A percentile compares a stretch with the other conserved stretches of the same genome.
phyloP scores from a whole-genome alignment of 2,888 invertebrate species.

The Lithophane socia region DNA sequence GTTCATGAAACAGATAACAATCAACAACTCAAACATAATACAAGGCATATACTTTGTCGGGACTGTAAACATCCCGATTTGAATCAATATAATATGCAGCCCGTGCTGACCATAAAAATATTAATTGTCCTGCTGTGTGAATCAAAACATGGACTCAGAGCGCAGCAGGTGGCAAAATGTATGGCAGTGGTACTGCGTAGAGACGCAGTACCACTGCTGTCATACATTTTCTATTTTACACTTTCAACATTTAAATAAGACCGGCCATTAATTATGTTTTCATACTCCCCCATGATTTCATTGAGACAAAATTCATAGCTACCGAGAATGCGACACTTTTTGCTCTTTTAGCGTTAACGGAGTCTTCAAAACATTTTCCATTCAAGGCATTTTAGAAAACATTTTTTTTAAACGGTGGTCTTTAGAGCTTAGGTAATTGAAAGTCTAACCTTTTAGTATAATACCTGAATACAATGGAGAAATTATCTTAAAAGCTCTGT shows the following conservation, averaged over 20 bases:
- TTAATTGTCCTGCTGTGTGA: constrained; percentile 14
- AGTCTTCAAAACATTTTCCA: constrained; percentile 24
- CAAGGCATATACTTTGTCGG: background rate
- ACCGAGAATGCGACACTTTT: constrained; percentile 17
- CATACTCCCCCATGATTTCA: background rate
- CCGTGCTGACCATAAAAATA: background rate
- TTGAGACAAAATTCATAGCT: constrained; percentile 25
- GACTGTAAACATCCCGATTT: background rate
- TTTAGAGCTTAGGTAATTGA: constrained; percentile 39
- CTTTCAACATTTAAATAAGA: constrained; percentile 4
- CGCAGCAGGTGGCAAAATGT: constrained; percentile 17
- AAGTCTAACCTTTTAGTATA: constrained; percentile 29
- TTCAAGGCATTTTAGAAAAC: constrained; percentile 23
- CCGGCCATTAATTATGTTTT: background rate
- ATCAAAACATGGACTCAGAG: constrained; percentile 11
- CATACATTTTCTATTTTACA: constrained; percentile 12
- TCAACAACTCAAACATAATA: background rate
- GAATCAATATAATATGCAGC: constrained; percentile 2
- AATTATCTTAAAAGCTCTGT: constrained; percentile 23
- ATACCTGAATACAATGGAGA: constrained; percentile 15
- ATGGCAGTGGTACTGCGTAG: no score
- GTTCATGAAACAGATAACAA: background rate
- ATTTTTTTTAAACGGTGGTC: constrained; percentile 27
- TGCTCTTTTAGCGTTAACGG: constrained; percentile 8
- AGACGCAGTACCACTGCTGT: background rate